Base-by-base conservation (phyloP, 2,797 vertebrate genomes). In the Pogonophryne albipinna region DNA sequence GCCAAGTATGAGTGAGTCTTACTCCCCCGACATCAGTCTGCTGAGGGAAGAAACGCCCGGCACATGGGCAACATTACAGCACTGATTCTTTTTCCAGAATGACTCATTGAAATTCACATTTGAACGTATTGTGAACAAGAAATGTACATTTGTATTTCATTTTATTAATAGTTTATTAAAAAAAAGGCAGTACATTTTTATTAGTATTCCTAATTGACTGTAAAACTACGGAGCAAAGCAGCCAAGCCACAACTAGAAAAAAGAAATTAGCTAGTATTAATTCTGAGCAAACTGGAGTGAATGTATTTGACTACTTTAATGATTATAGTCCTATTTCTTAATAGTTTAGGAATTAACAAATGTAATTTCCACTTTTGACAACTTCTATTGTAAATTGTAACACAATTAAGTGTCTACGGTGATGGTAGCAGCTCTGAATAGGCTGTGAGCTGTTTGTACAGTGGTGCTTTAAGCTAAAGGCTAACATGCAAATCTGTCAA, bases 1-100 rank as follows among this genome's bases (percentile, higher is more conserved):
- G 84, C 75, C 67, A 74, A 76, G 74, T 74, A 61, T 66, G 69
- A 82, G 74, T 57, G 62, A 85, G 64, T 85, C 62, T 74, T 81
- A 73, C 46, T 87, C 53, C 45, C 15, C 15, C 4, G 45, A 23
- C 15, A 69, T 76, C 79, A 78, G 64, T 75, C n/a, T 77, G 44
- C 83, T 17, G 82, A 80, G 76, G 58, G 65, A 79, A 60, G 34
- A 61, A 58, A 62, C 52, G 46, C 34, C 70, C 52, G 78, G 71
- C 50, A 34, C 34, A 27, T 75, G 60, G 34, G 34, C 34, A 59
- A 58, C 47, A 62, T 75, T 38, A 34, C n/a, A 62, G 41, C 63
- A 46, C 47, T 49, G 52, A 83, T 74, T 1, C 49, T 76, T 50
- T 72, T 55, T 70, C 17, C 34, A 7, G 8, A 38, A 38, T 38